These are phyloP conservation scores for Coenonympha arcania DNA, from an alignment of 2,888 invertebrate species.

Conservation along the genomic window DNA sequence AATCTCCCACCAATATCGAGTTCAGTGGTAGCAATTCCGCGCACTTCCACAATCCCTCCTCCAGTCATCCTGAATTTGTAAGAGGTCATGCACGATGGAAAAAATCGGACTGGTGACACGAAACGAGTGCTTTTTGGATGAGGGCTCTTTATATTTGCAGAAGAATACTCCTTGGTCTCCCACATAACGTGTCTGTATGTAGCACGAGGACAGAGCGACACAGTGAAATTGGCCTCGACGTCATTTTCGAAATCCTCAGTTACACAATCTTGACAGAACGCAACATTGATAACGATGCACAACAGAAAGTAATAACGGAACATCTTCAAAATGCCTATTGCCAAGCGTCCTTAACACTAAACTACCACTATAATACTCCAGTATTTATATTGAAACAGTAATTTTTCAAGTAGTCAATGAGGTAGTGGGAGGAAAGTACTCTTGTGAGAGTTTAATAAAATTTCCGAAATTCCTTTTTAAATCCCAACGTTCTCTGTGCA, in stretches of 20 bases:
- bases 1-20: no score
- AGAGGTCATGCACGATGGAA: constrained; percentile 38
- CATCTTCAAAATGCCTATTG: not conserved
- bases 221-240: constrained; percentile 32
- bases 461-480: no score
- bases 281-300: constrained; percentile 13
- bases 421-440: no score
- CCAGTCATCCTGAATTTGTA: constrained; percentile 38
- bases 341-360: constrained; percentile 2
- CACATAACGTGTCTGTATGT: constrained; percentile 28
- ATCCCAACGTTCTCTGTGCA: no score
- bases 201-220: no score
- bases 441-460: no score
- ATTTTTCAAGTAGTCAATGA: no score
- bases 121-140: constrained; percentile 33
- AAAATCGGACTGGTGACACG: constrained; percentile 32
- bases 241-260: constrained; percentile 40
- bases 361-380: no score
- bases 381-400: no score
- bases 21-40: not conserved
- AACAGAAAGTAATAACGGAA: constrained; percentile 9
- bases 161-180: constrained; percentile 36
- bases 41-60: constrained; percentile 35
- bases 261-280: constrained; percentile 33
- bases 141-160: constrained; percentile 31